Evolutionary conservation across 2,797 vertebrate genomes (phyloP), one percentile per base, ranked within the genome.

Genomic region (Corythornis leucogaster): DNA sequence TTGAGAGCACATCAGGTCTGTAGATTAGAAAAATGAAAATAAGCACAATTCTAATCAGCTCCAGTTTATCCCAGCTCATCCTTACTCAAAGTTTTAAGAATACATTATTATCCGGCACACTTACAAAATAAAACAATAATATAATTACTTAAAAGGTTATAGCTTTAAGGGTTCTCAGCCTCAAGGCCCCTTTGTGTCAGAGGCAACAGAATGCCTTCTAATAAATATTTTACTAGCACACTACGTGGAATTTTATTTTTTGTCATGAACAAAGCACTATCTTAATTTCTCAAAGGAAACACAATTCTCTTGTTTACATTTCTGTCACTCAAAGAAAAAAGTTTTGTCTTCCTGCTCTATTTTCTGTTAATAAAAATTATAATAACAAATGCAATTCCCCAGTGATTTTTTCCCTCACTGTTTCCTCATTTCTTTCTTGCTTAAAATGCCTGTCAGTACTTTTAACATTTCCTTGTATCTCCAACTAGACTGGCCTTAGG

Each of bases 401-500:
- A 75, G 6, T 87, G 93, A 58, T 58, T 63, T 43, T 92, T 24
- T 25, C 53, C 46, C 85, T 77, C 78, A 89, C 66, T 87, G 84
- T 89, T 94, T 70, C 68, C 75, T 90, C 75, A 46, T 59, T 81
- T 74, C 67, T 96, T 96, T 97, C 83, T 96, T 96, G 85, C 85
- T 95, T 87, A 97, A 97, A 96, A 94, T 94, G 87, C 93, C 90
- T 97, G 97, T 96, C 96, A 95, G 79, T 95, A 82, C 80, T 92
- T 96, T 94, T 95, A 97, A 91, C 80, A 92, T 80, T 88, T 96
- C 92, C 93, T 97, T 96, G 66, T 97, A 91, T 93, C 89, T 97
- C 94, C 95, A 96, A 81, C 91, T 96, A 96, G 92, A 96, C 87
- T 94, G 85, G 95, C 97, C 95, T 97, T 96, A 90, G 97, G 97